Conservation (phyloP, 2,888 invertebrate species). For the Pharmacophagus antenor region DNA sequence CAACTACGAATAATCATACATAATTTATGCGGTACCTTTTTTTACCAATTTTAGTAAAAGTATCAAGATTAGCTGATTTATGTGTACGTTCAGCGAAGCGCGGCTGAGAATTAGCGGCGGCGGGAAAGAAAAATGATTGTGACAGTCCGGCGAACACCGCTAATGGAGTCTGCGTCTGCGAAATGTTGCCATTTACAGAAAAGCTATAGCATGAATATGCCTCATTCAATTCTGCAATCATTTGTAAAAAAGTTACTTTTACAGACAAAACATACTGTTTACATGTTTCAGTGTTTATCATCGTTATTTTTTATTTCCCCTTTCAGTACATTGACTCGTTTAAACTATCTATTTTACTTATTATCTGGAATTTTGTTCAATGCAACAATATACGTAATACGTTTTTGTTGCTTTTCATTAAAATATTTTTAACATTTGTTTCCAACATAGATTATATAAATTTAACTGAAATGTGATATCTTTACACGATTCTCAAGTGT, state of each 20-base stretch:
- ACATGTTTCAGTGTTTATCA: background rate
- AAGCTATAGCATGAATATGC: slow-evolving; percentile 39
- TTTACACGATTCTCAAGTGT: slow-evolving; percentile 9
- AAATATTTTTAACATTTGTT: background rate
- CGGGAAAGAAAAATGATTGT: slow-evolving; percentile 81
- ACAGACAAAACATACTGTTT: slow-evolving; percentile 11
- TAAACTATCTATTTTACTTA: background rate
- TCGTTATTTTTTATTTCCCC: too few species aligned
- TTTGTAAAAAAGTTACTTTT: slow-evolving; percentile 20
- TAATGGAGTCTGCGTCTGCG: slow-evolving; percentile 79
- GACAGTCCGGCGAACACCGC: slow-evolving; percentile 79
- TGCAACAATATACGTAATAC: background rate
- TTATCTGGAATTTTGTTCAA: background rate
- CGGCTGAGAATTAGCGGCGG: slow-evolving; percentile 77
- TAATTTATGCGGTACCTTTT: too few species aligned
- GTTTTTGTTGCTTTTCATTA: background rate
- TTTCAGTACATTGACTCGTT: background rate
- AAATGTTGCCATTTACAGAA: slow-evolving; percentile 71
- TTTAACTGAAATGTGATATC: slow-evolving; percentile 3
- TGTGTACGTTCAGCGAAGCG: slow-evolving; percentile 67
- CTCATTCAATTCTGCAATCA: slow-evolving; percentile 34
- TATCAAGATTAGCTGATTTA: slow-evolving; percentile 47
- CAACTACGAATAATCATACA: too few species aligned
- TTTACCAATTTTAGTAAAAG: slow-evolving; percentile 34
- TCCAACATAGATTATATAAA: background rate